A percentile compares a stretch with the other conserved stretches of the same genome.
Evolutionary conservation across 2,888 invertebrate species (phyloP).

Genomic region (Drosophila acutilabella): DNA sequence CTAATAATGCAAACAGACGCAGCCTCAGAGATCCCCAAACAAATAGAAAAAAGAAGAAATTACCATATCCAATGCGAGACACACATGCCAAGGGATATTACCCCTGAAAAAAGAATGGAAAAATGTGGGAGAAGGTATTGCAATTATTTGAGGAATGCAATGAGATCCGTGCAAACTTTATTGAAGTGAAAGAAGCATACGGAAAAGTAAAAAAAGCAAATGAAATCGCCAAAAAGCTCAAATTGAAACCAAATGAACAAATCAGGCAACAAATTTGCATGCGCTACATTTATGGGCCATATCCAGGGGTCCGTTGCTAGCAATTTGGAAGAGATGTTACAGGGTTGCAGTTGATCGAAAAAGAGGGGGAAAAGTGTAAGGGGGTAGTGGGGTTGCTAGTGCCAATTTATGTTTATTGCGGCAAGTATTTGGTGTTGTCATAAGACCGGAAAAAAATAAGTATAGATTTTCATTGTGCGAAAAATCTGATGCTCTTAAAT

Average conservation of each 20-base stretch:
- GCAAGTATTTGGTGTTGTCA: constrained; percentile 73
- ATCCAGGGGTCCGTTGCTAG: constrained; percentile 59
- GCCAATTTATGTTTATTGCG: constrained; percentile 80
- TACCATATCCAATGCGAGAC: constrained; percentile 64
- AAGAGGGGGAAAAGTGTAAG: background rate
- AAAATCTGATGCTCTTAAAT: constrained; percentile 27
- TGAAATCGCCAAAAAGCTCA: constrained; percentile 62
- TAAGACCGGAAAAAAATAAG: constrained; percentile 51
- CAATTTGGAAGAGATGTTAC: constrained; percentile 59
- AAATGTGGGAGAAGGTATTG: constrained; percentile 42
- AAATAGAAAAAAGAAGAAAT: constrained; percentile 49
- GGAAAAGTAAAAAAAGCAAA: constrained; percentile 11
- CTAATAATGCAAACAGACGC: constrained; percentile 62
- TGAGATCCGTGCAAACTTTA: constrained; percentile 60
- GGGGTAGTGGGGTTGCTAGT: constrained; percentile 42
- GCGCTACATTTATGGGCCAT: constrained; percentile 80
- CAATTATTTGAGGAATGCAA: constrained; percentile 79
- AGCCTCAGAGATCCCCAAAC: constrained; percentile 16
- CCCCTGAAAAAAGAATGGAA: background rate
- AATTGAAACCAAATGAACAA: constrained; percentile 84
- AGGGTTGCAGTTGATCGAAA: constrained; percentile 41
- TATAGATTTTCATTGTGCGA: constrained; percentile 1
- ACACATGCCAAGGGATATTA: constrained; percentile 42
- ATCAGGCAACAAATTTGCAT: constrained; percentile 84
- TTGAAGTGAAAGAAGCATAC: constrained; percentile 51